Conservation (phyloP, 2,797 vertebrate species). For the Scolopax rusticola region DNA sequence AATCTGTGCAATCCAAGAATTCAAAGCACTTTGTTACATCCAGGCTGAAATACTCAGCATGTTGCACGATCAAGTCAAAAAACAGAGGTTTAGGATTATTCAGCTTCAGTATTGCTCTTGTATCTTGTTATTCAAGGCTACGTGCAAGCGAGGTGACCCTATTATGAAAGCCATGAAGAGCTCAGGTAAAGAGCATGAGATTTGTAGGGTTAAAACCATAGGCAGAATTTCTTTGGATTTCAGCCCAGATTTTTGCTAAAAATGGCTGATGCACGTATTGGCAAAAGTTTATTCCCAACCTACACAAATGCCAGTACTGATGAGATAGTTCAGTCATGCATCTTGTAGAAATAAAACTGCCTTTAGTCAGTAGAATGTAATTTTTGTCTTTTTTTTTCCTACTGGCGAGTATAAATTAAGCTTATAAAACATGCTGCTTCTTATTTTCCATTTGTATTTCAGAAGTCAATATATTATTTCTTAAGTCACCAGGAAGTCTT, state of each 20-base stretch:
- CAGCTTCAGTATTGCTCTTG: not conserved
- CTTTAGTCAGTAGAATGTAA: not conserved
- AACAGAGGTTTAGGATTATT: not conserved
- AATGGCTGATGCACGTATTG: not conserved
- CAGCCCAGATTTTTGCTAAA: not conserved
- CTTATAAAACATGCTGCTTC: not conserved
- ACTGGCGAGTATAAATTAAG: not conserved
- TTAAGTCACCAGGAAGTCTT: not conserved
- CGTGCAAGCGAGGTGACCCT: not conserved
- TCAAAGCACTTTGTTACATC: not conserved
- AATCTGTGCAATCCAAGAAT: not conserved
- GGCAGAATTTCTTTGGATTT: conserved; percentile 26
- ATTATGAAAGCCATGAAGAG: not conserved
- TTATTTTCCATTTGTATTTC: not conserved
- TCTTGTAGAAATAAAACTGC: not conserved
- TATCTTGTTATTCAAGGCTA: not conserved
- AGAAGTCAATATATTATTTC: not conserved
- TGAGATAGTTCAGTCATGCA: not conserved
- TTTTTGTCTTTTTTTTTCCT: not conserved
- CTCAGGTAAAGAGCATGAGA: not conserved
- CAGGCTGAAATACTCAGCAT: not conserved
- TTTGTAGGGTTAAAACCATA: conserved; percentile 9
- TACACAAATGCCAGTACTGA: not conserved
- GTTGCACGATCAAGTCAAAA: not conserved
- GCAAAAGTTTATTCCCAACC: conserved; percentile 12